phyloP scores from a whole-genome alignment of 2,113 vertebrate species.

The Tyrannus savana region DNA sequence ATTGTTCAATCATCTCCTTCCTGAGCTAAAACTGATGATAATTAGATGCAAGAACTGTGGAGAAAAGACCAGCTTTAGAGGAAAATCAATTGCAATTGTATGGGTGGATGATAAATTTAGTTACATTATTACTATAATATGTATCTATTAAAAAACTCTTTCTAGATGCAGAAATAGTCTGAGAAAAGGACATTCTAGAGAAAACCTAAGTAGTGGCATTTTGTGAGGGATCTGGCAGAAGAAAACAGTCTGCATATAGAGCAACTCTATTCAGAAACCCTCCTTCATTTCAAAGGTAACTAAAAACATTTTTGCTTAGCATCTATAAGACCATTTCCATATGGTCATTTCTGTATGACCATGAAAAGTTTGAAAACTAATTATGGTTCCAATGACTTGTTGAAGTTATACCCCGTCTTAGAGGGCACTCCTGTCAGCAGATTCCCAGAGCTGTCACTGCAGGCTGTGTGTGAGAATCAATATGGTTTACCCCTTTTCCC shows the following conservation, averaged over 20 bases:
- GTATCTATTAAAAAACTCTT: slow-evolving; percentile 11
- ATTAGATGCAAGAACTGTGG: slow-evolving; percentile 18
- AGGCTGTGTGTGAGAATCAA: neutral
- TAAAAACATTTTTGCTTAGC: neutral
- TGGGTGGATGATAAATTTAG: slow-evolving; percentile 59
- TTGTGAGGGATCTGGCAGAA: neutral
- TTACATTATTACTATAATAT: slow-evolving; percentile 21
- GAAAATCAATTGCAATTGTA: slow-evolving; percentile 29
- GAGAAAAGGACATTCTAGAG: neutral
- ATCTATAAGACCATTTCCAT: neutral
- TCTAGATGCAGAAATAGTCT: slow-evolving; percentile 1
- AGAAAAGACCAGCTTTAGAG: slow-evolving; percentile 7
- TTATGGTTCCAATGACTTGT: neutral
- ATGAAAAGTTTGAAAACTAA: neutral
- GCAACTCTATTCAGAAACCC: neutral
- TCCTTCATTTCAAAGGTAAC: neutral
- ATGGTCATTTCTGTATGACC: neutral
- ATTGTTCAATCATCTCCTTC: slow-evolving; percentile 48
- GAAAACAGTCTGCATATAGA: neutral
- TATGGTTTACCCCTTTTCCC: neutral
- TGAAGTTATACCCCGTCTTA: neutral
- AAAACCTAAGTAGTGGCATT: neutral
- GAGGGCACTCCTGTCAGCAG: neutral
- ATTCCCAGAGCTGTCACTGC: neutral
- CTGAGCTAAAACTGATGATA: slow-evolving; percentile 29